These are phyloP conservation scores for Zaprionus lineosus DNA, from an alignment of 2,888 invertebrate genomes.

Conservation along the genomic window DNA sequence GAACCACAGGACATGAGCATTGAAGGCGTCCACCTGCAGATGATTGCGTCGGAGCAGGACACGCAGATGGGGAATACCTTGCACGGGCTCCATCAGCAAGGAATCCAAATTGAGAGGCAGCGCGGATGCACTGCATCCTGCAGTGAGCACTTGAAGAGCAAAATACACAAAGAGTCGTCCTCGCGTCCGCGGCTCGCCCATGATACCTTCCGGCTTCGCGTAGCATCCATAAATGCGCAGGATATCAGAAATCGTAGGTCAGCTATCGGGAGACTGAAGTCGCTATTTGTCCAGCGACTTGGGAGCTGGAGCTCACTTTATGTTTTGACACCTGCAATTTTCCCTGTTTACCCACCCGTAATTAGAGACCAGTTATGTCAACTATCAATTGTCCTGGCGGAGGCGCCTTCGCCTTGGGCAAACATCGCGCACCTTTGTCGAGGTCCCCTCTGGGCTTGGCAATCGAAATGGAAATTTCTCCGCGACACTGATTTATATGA, in stretches of 20 bases:
- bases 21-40: conserved; percentile 49
- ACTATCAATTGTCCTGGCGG: conserved; percentile 27
- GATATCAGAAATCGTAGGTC: neutral
- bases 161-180: too few relatives aligned
- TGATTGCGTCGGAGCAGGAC: conserved; percentile 47
- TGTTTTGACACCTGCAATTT: conserved; percentile 73
- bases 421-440: conserved; percentile 38
- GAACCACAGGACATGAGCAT: conserved; percentile 63
- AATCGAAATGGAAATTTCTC: conserved; percentile 25
- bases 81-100: conserved; percentile 36
- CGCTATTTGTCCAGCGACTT: neutral
- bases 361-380: conserved; percentile 69
- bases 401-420: conserved; percentile 30
- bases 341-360: conserved; percentile 57
- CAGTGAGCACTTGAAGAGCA: too few relatives aligned
- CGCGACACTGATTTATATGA: conserved; percentile 12
- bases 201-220: conserved; percentile 25
- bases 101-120: conserved; percentile 13
- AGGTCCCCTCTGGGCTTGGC: neutral
- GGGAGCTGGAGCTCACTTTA: conserved; percentile 2
- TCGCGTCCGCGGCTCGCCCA: neutral
- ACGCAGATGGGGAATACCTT: conserved; percentile 47
- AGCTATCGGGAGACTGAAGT: too few relatives aligned
- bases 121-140: neutral
- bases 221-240: conserved; percentile 44